Percentiles rank a stretch among this genome's conserved stretches.
These are phyloP conservation scores for Drosophila subobscura DNA, from an alignment of 1,140 invertebrate genomes.

Conservation along the genomic window DNA sequence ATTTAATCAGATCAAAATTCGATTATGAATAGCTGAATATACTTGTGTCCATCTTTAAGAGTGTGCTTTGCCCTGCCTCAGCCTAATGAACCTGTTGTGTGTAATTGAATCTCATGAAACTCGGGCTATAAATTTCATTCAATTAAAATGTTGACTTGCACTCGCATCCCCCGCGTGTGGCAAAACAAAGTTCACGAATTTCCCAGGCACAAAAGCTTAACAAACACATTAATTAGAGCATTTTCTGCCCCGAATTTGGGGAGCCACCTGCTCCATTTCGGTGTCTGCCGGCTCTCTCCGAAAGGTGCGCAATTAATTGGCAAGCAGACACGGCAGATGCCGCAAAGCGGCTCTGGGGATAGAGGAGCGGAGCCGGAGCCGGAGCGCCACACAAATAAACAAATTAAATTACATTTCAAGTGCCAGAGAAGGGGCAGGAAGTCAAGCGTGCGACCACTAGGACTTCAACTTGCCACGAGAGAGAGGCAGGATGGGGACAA, in stretches of 20 bases:
- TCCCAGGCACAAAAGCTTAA: constrained; percentile 61
- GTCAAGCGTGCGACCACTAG: constrained; percentile 50
- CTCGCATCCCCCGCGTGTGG: constrained; percentile 32
- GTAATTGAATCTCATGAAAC: constrained; percentile 43
- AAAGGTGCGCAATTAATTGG: constrained; percentile 71
- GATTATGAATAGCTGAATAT: constrained; percentile 6
- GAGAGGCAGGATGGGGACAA: too few relatives aligned
- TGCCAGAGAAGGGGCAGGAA: constrained; percentile 49
- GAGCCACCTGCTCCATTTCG: constrained; percentile 14
- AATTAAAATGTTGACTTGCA: constrained; percentile 70
- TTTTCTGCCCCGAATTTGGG: constrained; percentile 31
- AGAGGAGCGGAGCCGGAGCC: constrained; percentile 4
- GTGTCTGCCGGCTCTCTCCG: constrained; percentile 6
- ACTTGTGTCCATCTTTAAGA: constrained; percentile 12
- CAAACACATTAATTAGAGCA: constrained; percentile 77
- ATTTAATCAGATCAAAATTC: constrained; percentile 14
- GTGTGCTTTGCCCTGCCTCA: constrained; percentile 1
- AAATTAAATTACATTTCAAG: constrained; percentile 80
- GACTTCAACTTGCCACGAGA: constrained; percentile 35
- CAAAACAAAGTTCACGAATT: constrained; percentile 56
- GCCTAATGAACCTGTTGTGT: constrained; percentile 51
- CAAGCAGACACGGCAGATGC: constrained; percentile 39
- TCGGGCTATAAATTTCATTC: constrained; percentile 60
- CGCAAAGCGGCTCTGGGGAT: constrained; percentile 13
- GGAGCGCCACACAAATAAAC: constrained; percentile 65